Base-by-base conservation (phyloP, 2,797 vertebrate genomes). In the Phrynocephalus forsythii region DNA sequence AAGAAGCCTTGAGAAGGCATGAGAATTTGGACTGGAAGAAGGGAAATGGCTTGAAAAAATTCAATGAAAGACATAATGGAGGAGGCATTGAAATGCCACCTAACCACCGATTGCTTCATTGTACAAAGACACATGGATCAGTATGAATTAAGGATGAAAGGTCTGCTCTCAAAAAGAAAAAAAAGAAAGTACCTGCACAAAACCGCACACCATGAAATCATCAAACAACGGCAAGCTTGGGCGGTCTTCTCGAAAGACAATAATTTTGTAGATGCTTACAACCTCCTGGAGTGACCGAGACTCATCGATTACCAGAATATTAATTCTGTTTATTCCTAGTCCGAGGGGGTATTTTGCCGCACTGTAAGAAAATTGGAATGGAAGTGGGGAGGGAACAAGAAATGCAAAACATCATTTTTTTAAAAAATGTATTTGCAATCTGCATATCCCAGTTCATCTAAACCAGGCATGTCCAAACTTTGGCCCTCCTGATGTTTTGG, bases 161-260 rank as follows among this genome's bases (percentile, higher is more conserved):
- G 50, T 7, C 5, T 87, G 30, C 6, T 26, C 50, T 68, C 91
- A 87, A 7, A 85, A 92, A 86, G 88, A 0, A 52, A 7, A 7
- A 78, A 18, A 22, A 16, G 5, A 28, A 78, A 93, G 60, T 96
- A 99, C 98, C 97, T 99, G 99, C 73, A 98, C 89, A 92, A 99
- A 99, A 84, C 98, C 97, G 80, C 98, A 99, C 44, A 95, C 97
- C 94, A 97, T 96, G n/a, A 98, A 98, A 83, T 98, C 98, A 79
- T 97, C 97, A 89, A 99, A 99, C 93, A 98, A 97, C 60, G 98
- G 99, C 90, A 99, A 95, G 91, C 98, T 98, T 84, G 99, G 98
- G 1, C 98, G 98, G 88, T 97, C 98, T 92, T 99, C 98, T 7
- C 98, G 97, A 90, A 95, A 96, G 90, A 99, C 91, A 83, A 97